Conservation (phyloP, 2,888 invertebrate genomes). For the Pandemis heparana region DNA sequence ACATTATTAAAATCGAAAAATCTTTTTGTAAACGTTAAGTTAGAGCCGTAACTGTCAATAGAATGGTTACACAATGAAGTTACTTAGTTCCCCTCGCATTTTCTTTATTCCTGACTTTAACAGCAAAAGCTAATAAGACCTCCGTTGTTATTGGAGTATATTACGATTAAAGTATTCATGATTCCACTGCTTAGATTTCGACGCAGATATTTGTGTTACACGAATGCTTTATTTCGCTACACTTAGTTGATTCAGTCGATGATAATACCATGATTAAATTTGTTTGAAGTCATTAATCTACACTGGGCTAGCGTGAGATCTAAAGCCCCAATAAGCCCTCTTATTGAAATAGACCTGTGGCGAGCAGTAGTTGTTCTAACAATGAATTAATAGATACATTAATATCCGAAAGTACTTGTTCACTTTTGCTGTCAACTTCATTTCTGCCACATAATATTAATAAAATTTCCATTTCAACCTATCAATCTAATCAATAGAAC, state of each 20-base stretch:
- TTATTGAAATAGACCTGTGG: too few species aligned
- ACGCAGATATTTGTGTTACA: not conserved
- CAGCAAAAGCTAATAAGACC: not conserved
- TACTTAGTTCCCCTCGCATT: not conserved
- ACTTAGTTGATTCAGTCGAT: too few species aligned
- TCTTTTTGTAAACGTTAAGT: not conserved
- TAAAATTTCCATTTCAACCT: constrained; percentile 13
- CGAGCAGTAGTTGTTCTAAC: not conserved
- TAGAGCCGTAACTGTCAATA: not conserved
- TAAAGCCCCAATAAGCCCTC: too few species aligned
- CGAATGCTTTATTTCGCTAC: too few species aligned
- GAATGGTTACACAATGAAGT: not conserved
- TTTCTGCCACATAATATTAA: not conserved
- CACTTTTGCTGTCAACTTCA: not conserved
- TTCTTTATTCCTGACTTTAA: not conserved
- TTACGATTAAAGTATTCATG: not conserved
- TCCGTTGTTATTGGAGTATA: not conserved
- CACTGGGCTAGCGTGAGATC: too few species aligned
- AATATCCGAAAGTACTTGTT: not conserved
- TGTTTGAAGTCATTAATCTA: too few species aligned
- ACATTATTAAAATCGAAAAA: constrained; percentile 5
- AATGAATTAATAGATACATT: not conserved
- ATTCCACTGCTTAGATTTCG: not conserved
- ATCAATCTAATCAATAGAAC: constrained; percentile 24
- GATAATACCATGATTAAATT: too few species aligned